Percentiles rank a stretch among this genome's conserved stretches.
Evolutionary conservation across 30 jellyfish, hydroid and myxozoan species (phyloP).

Genomic region (Aurelia coerulea): DNA sequence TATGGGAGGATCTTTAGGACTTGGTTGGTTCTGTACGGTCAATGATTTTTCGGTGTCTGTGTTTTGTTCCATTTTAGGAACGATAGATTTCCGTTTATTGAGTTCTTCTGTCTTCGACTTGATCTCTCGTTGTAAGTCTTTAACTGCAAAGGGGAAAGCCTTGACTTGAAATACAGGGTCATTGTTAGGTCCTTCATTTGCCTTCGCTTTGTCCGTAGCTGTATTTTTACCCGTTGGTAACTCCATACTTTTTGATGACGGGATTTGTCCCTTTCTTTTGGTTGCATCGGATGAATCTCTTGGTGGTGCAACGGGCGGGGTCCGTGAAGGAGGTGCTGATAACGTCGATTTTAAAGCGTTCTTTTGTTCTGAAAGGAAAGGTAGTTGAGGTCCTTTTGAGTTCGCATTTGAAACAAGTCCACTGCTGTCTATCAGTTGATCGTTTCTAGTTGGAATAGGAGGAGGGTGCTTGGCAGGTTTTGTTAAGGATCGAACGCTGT

Average conservation of each 20-base stretch:
- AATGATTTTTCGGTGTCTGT: neutral
- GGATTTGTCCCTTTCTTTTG: neutral
- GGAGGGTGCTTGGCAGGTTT: conserved; percentile 60
- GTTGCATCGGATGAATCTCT: neutral
- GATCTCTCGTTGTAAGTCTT: neutral
- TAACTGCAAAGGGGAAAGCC: neutral
- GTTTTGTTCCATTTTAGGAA: neutral
- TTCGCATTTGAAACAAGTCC: neutral
- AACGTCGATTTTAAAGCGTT: conserved; percentile 22
- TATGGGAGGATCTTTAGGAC: neutral
- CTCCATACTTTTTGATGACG: conserved; percentile 6
- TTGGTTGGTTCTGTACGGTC: neutral
- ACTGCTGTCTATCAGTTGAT: conserved; percentile 2
- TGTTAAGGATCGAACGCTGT: conserved; percentile 23
- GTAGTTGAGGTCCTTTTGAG: neutral
- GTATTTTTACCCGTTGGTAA: neutral
- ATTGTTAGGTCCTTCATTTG: neutral
- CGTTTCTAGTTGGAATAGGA: conserved; percentile 46
- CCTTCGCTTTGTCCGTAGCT: neutral
- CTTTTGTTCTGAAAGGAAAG: neutral
- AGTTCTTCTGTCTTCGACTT: neutral
- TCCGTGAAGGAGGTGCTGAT: conserved; percentile 38
- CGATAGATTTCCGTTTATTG: neutral
- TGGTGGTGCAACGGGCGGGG: conserved; percentile 3
- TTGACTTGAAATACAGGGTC: neutral